phyloP scores from a whole-genome alignment of 2,113 vertebrate species.

The Triplophysa dalaica region DNA sequence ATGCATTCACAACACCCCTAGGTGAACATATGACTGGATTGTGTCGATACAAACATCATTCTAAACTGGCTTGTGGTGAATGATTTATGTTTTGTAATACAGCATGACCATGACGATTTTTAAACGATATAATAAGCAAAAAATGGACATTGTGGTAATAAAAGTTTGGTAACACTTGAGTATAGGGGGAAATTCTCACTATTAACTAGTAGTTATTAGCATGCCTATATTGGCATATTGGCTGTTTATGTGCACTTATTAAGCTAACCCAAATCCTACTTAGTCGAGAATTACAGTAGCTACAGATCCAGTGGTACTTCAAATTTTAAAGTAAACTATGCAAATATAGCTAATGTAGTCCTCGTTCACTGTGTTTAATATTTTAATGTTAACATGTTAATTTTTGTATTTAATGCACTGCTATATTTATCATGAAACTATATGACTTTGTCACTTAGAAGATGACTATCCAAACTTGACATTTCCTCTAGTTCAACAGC shows the following conservation, averaged over 20 bases:
- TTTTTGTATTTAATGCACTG: neutral
- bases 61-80: neutral
- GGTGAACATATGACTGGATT: neutral
- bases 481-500: constrained; percentile 43
- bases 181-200: too few species aligned
- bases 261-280: too few species aligned
- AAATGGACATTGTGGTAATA: neutral
- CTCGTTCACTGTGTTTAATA: too few species aligned
- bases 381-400: too few species aligned
- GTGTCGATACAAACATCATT: neutral
- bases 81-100: neutral
- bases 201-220: too few species aligned
- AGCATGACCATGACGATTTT: neutral
- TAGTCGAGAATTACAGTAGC: too few species aligned
- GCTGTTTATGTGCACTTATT: too few species aligned
- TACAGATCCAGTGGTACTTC: too few species aligned
- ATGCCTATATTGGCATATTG: too few species aligned
- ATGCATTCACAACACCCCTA: neutral
- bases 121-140: neutral
- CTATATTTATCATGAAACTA: neutral
- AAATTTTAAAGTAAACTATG: too few species aligned
- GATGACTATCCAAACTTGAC: neutral
- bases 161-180: too few species aligned
- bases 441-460: constrained; percentile 7
- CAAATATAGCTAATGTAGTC: too few species aligned